Percentiles rank a stretch among this genome's conserved stretches.
phyloP scores from a whole-genome alignment of 2,888 invertebrate genomes.

The Cepaea hortensis region DNA sequence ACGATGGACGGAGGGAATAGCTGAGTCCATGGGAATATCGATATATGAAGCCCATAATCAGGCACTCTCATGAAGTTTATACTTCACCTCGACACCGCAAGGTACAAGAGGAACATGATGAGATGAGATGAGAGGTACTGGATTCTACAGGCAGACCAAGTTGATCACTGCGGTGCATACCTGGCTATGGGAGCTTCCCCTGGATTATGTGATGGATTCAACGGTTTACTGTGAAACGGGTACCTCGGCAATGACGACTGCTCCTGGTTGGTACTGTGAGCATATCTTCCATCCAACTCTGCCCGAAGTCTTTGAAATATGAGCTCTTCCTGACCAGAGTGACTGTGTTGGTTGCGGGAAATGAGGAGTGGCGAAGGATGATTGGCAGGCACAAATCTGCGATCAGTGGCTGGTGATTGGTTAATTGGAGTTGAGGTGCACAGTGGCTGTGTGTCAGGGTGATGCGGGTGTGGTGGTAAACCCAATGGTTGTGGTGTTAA shows the following conservation, averaged over 20 bases:
- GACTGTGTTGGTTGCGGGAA: background rate
- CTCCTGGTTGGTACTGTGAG: background rate
- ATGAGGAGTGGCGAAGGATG: slow-evolving; percentile 29
- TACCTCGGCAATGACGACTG: background rate
- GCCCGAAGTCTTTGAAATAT: slow-evolving; percentile 24
- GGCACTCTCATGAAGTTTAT: too few species aligned
- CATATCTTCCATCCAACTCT: background rate
- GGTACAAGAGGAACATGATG: too few species aligned
- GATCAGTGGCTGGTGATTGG: slow-evolving; percentile 36
- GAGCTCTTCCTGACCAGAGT: background rate
- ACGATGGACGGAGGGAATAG: too few species aligned
- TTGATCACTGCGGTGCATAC: background rate
- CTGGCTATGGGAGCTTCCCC: slow-evolving; percentile 27
- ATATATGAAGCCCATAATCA: too few species aligned
- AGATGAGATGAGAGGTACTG: too few species aligned
- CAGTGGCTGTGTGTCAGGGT: slow-evolving; percentile 26
- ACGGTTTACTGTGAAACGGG: background rate
- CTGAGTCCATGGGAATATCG: too few species aligned
- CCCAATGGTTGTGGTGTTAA: background rate
- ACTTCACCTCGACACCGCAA: too few species aligned
- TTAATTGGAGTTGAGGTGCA: slow-evolving; percentile 41
- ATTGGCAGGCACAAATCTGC: slow-evolving; percentile 24
- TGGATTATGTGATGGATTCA: background rate
- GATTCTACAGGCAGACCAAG: too few species aligned
- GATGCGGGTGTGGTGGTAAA: background rate